These are phyloP conservation scores for Andrena haemorrhoa DNA, from an alignment of 2,888 invertebrate genomes.

Conservation along the genomic window DNA sequence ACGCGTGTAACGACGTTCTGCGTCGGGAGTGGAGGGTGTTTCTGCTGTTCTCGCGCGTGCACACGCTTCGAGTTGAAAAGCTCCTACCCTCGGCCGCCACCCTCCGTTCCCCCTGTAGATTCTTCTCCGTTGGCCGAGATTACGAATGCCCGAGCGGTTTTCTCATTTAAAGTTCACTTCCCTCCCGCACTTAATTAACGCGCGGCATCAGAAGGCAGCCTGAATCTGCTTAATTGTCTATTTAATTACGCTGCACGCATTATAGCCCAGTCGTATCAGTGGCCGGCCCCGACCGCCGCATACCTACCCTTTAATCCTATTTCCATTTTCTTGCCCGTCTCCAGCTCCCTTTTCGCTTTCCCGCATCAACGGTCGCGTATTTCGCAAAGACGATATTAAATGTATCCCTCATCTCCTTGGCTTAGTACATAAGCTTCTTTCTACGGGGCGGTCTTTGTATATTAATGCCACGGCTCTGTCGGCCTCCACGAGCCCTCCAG, in stretches of 20 bases:
- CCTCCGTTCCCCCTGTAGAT: neutral
- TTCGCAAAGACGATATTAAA: neutral
- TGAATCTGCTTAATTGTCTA: slow-evolving; percentile 65
- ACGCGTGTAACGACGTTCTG: neutral
- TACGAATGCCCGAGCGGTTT: slow-evolving; percentile 62
- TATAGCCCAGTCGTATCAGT: slow-evolving; percentile 22
- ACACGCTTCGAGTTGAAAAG: neutral
- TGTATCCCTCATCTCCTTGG: neutral
- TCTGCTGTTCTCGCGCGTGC: neutral
- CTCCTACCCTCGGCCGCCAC: neutral
- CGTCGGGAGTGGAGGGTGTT: neutral
- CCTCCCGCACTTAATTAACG: slow-evolving; percentile 63
- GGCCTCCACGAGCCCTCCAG: too few relatives aligned
- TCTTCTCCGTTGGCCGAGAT: slow-evolving; percentile 30
- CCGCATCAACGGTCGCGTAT: neutral
- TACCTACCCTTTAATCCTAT: slow-evolving; percentile 38
- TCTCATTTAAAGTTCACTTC: slow-evolving; percentile 64
- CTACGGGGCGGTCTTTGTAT: neutral
- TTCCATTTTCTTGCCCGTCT: neutral
- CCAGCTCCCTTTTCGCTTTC: neutral
- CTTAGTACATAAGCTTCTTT: neutral
- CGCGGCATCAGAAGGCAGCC: slow-evolving; percentile 44
- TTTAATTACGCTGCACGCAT: slow-evolving; percentile 49
- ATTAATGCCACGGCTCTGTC: too few relatives aligned
- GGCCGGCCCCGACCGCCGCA: neutral